phyloP scores from a whole-genome alignment of 2,888 invertebrate species.

The Aphodius granarius region DNA sequence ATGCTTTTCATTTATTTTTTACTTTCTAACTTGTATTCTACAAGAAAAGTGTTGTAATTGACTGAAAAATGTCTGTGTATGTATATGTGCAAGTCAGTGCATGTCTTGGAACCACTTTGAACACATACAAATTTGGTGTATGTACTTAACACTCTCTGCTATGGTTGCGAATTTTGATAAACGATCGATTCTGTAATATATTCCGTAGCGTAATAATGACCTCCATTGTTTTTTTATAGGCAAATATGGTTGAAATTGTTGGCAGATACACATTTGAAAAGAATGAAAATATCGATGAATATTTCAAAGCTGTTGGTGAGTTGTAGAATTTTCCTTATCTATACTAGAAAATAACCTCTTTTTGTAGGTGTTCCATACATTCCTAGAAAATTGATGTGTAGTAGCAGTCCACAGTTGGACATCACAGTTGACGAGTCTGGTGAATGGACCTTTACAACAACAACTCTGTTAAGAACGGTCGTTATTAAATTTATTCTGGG shows the following conservation, averaged over 20 bases:
- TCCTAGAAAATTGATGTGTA: conserved; percentile 66
- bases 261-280: conserved; percentile 67
- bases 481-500: conserved; percentile 61
- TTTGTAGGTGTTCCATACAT: conserved; percentile 65
- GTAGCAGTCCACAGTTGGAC: conserved; percentile 63
- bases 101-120: too few species aligned
- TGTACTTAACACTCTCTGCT: too few species aligned
- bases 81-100: too few species aligned
- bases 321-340: conserved; percentile 25
- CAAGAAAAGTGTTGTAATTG: too few species aligned
- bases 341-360: neutral
- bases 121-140: too few species aligned
- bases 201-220: too few species aligned
- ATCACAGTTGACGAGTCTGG: conserved; percentile 58
- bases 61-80: too few species aligned
- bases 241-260: conserved; percentile 59
- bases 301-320: conserved; percentile 65
- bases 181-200: too few species aligned
- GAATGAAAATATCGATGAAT: conserved; percentile 68
- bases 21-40: too few species aligned
- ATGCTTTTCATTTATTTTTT: neutral
- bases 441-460: conserved; percentile 61
- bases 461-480: conserved; percentile 60
- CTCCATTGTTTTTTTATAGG: neutral
- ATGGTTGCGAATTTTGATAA: too few species aligned